These are phyloP conservation scores for Venustoraphidia nigricollis DNA, from an alignment of 2,888 invertebrate species.

Conservation along the genomic window DNA sequence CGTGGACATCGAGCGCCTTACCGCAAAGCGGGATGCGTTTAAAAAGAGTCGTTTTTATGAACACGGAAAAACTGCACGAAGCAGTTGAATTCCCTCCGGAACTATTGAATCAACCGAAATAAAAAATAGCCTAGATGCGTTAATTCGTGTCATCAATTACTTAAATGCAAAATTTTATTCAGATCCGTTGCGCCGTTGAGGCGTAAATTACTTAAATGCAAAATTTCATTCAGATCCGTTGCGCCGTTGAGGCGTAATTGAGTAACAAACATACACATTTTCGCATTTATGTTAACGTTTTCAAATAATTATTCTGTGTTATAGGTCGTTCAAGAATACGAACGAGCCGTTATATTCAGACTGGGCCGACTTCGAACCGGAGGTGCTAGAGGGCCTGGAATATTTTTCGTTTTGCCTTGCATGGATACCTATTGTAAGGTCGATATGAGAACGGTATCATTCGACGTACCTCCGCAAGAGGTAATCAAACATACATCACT, in stretches of 20 bases:
- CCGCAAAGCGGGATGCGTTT: too few relatives aligned
- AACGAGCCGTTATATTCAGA: constrained; percentile 78
- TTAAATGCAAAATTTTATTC: too few relatives aligned
- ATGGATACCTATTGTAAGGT: constrained; percentile 86
- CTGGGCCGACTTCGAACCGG: constrained; percentile 62
- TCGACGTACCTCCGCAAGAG: constrained; percentile 94
- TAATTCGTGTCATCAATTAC: too few relatives aligned
- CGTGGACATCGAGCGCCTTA: too few relatives aligned
- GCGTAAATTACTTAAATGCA: too few relatives aligned
- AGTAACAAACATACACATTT: neutral
- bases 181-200: too few relatives aligned
- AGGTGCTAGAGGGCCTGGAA: constrained; percentile 71
- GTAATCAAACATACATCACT: constrained; percentile 28
- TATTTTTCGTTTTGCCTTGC: constrained; percentile 89
- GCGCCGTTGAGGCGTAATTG: too few relatives aligned
- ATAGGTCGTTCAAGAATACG: constrained; percentile 78
- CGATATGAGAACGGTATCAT: constrained; percentile 84
- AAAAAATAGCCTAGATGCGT: too few relatives aligned
- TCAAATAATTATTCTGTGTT: constrained; percentile 11
- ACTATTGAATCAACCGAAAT: too few relatives aligned
- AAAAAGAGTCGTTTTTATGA: neutral
- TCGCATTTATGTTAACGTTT: neutral
- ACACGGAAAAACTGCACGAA: too few relatives aligned
- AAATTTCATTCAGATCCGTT: too few relatives aligned
- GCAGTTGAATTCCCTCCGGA: too few relatives aligned